Percentiles rank a stretch among this genome's conserved stretches.
Evolutionary conservation across 2,888 invertebrate genomes (phyloP).

Genomic region (Agrilus biguttatus): DNA sequence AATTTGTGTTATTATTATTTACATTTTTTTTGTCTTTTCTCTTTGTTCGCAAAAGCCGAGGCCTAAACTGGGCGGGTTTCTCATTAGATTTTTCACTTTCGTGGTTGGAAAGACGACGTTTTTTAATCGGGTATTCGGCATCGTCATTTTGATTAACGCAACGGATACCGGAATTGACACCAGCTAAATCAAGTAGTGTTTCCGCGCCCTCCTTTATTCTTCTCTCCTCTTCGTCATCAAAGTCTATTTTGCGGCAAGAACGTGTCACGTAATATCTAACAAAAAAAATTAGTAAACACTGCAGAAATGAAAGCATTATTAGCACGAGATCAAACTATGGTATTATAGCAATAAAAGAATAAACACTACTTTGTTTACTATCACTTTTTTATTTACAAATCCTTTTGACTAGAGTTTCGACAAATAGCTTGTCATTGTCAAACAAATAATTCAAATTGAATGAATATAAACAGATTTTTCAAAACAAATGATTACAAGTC

Average conservation of each 20-base stretch:
- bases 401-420: too few relatives aligned
- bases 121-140: constrained; percentile 5
- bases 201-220: constrained; percentile 68
- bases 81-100: constrained; percentile 13
- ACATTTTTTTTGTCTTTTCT: constrained; percentile 19
- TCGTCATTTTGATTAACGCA: constrained; percentile 12
- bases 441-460: too few relatives aligned
- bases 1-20: constrained; percentile 15
- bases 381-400: too few relatives aligned
- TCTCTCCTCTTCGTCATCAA: constrained; percentile 50
- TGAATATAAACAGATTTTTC: too few relatives aligned
- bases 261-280: constrained; percentile 8
- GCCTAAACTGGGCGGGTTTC: constrained; percentile 24
- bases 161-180: constrained; percentile 30
- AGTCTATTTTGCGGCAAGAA: constrained; percentile 23
- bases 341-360: too few relatives aligned
- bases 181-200: constrained; percentile 61
- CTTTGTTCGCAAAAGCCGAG: constrained; percentile 23
- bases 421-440: too few relatives aligned
- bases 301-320: too few relatives aligned
- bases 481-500: too few relatives aligned
- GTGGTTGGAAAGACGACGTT: constrained; percentile 4
- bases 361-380: too few relatives aligned
- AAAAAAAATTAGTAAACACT: too few relatives aligned
- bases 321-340: too few relatives aligned